Percentiles rank a stretch among this genome's conserved stretches.
phyloP scores from a whole-genome alignment of 2,797 vertebrate genomes.

The Chelon auratus region DNA sequence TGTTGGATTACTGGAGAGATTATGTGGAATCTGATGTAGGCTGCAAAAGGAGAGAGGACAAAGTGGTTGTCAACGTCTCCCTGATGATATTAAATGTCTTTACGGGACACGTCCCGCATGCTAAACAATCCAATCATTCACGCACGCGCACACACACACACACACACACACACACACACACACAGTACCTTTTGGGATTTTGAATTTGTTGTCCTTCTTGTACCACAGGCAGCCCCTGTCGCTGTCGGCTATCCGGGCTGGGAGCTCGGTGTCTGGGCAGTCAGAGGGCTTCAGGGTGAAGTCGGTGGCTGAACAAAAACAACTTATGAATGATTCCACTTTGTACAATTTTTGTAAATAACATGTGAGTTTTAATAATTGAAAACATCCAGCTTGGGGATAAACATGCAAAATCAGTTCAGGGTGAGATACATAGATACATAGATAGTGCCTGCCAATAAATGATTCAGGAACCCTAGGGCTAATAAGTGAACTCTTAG shows the following conservation, averaged over 20 bases:
- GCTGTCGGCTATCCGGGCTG: constrained; percentile 86
- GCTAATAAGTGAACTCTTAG: constrained; percentile 39
- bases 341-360: constrained; percentile 52
- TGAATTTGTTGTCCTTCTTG: constrained; percentile 97
- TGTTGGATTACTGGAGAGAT: constrained; percentile 95
- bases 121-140: constrained; percentile 6
- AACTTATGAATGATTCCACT: constrained; percentile 34
- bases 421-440: not conserved
- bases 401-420: constrained; percentile 34
- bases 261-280: constrained; percentile 90
- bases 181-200: constrained; percentile 93
- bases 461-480: constrained; percentile 52
- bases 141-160: not conserved
- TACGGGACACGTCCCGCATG: constrained; percentile 25
- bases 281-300: constrained; percentile 92
- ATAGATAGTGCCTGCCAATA: constrained; percentile 8
- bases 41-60: constrained; percentile 75
- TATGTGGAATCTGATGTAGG: constrained; percentile 94
- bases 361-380: constrained; percentile 36
- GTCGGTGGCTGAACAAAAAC: constrained; percentile 89
- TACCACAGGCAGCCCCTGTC: constrained; percentile 94
- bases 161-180: not conserved
- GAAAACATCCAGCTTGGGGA: constrained; percentile 36
- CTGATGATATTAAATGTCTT: constrained; percentile 22
- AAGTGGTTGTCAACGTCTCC: constrained; percentile 40